A percentile compares a stretch with the other conserved stretches of the same genome.
Conservation (phyloP, 1,140 invertebrate genomes). For the Ceratina australensis region DNA sequence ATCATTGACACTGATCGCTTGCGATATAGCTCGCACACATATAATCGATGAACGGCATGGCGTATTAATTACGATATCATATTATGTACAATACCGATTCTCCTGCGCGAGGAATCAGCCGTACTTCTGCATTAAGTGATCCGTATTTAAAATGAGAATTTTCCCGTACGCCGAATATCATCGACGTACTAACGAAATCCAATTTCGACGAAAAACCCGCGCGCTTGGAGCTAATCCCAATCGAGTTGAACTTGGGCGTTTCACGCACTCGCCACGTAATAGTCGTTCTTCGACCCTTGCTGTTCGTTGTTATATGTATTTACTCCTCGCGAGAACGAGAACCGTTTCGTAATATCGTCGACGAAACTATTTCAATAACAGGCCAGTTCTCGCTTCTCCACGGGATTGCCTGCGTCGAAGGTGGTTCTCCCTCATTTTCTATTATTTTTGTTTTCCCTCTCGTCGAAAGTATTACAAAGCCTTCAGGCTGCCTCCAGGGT, state of each 20-base stretch:
- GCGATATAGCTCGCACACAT: neutral
- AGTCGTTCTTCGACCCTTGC: neutral
- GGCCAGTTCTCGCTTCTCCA: neutral
- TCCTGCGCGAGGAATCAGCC: neutral
- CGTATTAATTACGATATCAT: conserved; percentile 7
- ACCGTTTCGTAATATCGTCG: conserved; percentile 28
- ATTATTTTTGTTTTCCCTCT: conserved; percentile 1
- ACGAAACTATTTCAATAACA: conserved; percentile 60
- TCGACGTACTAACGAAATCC: neutral
- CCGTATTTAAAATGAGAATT: neutral
- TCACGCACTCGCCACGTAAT: conserved; percentile 12
- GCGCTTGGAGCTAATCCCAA: conserved; percentile 29
- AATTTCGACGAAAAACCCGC: neutral
- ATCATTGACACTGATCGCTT: conserved; percentile 21
- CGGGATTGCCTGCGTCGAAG: neutral
- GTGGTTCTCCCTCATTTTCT: conserved; percentile 4
- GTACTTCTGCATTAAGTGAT: neutral
- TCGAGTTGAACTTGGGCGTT: conserved; percentile 22
- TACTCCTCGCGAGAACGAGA: conserved; percentile 14
- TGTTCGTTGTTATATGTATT: conserved; percentile 29
- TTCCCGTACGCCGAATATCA: neutral
- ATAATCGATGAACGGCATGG: neutral
- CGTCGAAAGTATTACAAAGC: neutral
- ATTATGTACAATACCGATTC: neutral
- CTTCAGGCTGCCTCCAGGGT: too few species aligned